These are phyloP conservation scores for Drosophila parthenogenetica DNA, from an alignment of 2,888 invertebrate genomes.

Conservation along the genomic window DNA sequence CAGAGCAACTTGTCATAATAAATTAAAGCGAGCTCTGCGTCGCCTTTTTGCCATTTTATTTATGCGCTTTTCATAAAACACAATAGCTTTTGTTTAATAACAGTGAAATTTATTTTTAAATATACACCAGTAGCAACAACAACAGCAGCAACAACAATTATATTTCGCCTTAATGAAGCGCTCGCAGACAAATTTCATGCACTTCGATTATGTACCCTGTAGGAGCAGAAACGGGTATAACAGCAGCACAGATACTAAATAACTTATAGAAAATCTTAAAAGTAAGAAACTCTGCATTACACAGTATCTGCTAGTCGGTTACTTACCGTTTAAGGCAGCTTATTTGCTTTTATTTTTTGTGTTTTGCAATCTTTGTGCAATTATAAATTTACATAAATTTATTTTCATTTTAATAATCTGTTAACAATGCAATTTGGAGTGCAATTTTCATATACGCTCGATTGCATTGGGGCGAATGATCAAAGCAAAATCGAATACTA, in stretches of 20 bases:
- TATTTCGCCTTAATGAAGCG: slow-evolving; percentile 65
- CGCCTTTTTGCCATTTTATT: slow-evolving; percentile 76
- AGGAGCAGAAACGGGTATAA: not conserved
- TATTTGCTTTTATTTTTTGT: slow-evolving; percentile 7
- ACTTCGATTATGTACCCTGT: slow-evolving; percentile 56
- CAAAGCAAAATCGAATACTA: slow-evolving; percentile 48
- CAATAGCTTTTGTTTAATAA: slow-evolving; percentile 79
- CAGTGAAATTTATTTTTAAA: slow-evolving; percentile 67
- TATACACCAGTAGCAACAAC: slow-evolving; percentile 42
- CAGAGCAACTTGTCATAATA: slow-evolving; percentile 84
- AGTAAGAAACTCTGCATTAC: not conserved
- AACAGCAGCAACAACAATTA: slow-evolving; percentile 44
- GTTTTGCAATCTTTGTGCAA: slow-evolving; percentile 44
- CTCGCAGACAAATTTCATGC: slow-evolving; percentile 63
- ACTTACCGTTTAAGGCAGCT: not conserved
- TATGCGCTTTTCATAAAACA: slow-evolving; percentile 80
- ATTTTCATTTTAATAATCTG: slow-evolving; percentile 75
- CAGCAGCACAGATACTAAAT: not conserved
- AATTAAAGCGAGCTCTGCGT: slow-evolving; percentile 71
- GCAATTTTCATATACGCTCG: slow-evolving; percentile 32
- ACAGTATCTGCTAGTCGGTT: not conserved
- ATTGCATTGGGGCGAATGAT: slow-evolving; percentile 39
- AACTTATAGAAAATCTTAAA: no score
- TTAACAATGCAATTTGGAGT: slow-evolving; percentile 64
- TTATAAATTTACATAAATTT: slow-evolving; percentile 73